Evolutionary conservation across 2,888 invertebrate genomes (phyloP).

Genomic region (Alcis repandata): DNA sequence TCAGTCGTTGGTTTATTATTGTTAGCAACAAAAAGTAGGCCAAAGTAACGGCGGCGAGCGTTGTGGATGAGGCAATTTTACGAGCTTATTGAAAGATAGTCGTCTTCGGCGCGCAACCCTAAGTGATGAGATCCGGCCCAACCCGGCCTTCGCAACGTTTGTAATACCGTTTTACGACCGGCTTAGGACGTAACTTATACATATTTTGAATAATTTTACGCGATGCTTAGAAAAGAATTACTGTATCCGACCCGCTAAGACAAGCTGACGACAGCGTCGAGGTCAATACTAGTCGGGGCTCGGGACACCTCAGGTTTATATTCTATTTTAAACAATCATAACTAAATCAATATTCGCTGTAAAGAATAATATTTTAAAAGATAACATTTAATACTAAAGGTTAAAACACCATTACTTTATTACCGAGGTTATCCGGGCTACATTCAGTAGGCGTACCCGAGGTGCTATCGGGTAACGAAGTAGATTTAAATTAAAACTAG

Average conservation of each 20-base stretch:
- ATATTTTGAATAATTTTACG: constrained; percentile 84
- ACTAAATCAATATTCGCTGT: background rate
- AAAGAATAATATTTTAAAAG: background rate
- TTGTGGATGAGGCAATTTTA: constrained; percentile 73
- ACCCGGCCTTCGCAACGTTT: constrained; percentile 80
- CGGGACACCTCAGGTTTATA: background rate
- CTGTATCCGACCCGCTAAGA: constrained; percentile 64
- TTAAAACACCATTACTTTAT: background rate
- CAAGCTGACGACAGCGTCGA: constrained; percentile 54
- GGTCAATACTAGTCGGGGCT: background rate
- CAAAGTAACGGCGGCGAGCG: constrained; percentile 54
- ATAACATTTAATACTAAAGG: background rate
- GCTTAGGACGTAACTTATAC: constrained; percentile 83
- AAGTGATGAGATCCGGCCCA: constrained; percentile 82
- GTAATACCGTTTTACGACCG: constrained; percentile 83
- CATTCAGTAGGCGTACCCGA: constrained; percentile 45
- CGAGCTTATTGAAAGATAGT: constrained; percentile 79
- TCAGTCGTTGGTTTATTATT: constrained; percentile 63
- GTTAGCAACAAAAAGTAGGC: constrained; percentile 58
- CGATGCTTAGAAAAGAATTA: constrained; percentile 76
- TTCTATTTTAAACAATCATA: background rate
- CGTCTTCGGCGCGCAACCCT: constrained; percentile 74
- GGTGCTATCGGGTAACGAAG: constrained; percentile 55
- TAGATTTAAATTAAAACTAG: constrained; percentile 23
- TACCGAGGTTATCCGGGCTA: constrained; percentile 5